Evolutionary conservation across 1,140 invertebrate species (phyloP).

Genomic region (Tribolium madens): DNA sequence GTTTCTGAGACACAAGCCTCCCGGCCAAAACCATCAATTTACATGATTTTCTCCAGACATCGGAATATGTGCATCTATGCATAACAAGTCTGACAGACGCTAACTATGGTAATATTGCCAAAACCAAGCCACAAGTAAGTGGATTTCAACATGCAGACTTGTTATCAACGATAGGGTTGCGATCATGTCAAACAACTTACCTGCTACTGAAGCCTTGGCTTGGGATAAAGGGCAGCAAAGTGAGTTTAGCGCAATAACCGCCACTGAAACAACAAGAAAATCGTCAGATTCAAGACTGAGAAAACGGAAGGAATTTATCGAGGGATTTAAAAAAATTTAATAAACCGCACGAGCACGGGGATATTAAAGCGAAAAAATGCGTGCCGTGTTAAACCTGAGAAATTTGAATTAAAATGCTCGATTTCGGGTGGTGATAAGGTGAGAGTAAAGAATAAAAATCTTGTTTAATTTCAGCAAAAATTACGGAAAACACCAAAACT

Average conservation of each 20-base stretch:
- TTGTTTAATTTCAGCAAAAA: no score
- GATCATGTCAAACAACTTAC: slow-evolving; percentile 3
- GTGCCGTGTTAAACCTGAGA: not conserved
- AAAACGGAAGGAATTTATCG: not conserved
- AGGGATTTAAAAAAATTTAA: not conserved
- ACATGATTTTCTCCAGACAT: not conserved
- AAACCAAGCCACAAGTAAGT: slow-evolving; percentile 14
- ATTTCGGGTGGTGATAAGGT: not conserved
- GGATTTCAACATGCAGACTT: slow-evolving; percentile 14
- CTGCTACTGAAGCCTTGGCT: not conserved
- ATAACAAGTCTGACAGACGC: slow-evolving; percentile 9
- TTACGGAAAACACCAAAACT: no score
- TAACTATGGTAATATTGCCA: slow-evolving; percentile 24
- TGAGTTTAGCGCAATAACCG: slow-evolving; percentile 4
- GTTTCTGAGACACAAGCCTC: not conserved
- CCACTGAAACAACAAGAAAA: slow-evolving; percentile 12
- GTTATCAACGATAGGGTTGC: not conserved
- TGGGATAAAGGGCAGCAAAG: slow-evolving; percentile 3
- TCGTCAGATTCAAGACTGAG: not conserved
- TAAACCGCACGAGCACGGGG: not conserved
- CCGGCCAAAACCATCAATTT: not conserved
- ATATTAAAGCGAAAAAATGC: not conserved
- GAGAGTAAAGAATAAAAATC: no score
- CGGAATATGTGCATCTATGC: slow-evolving; percentile 11
- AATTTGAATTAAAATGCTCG: not conserved